These are phyloP conservation scores for Oithona nana DNA, from an alignment of 2,888 invertebrate genomes.

Conservation along the genomic window DNA sequence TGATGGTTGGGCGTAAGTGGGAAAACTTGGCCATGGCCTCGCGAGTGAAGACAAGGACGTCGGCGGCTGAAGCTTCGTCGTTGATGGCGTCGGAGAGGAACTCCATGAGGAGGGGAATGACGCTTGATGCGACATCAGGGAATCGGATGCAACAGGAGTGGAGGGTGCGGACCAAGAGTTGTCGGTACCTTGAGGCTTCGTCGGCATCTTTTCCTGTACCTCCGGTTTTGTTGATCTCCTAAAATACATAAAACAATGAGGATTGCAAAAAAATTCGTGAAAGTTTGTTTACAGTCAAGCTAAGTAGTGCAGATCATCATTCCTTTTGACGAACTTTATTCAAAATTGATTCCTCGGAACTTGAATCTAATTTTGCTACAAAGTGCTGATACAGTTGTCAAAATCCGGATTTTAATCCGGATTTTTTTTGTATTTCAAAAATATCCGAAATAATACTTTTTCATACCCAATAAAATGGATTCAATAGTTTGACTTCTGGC, in stretches of 20 bases:
- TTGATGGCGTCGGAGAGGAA: slow-evolving; percentile 56
- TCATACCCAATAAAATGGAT: not conserved
- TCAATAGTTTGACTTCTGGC: not conserved
- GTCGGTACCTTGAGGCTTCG: slow-evolving; percentile 84
- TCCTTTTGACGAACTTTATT: no score
- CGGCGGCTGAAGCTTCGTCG: slow-evolving; percentile 71
- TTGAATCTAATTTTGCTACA: not conserved
- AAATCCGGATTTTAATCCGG: no score
- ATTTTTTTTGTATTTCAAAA: no score
- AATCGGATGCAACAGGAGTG: slow-evolving; percentile 85
- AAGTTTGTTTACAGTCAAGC: no score
- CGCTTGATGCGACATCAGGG: slow-evolving; percentile 79
- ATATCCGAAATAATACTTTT: not conserved
- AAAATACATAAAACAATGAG: no score
- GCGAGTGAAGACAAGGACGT: slow-evolving; percentile 82
- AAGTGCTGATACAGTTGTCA: no score
- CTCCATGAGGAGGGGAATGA: slow-evolving; percentile 84
- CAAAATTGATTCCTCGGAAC: not conserved
- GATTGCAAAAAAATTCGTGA: no score
- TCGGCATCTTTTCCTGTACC: slow-evolving; percentile 60
- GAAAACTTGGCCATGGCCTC: slow-evolving; percentile 78
- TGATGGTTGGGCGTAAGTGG: slow-evolving; percentile 54
- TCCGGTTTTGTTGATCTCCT: slow-evolving; percentile 68
- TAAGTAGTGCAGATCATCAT: no score
- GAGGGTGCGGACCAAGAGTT: slow-evolving; percentile 79